Conservation (phyloP, 2,113 vertebrate species). For the Pantherophis guttatus region DNA sequence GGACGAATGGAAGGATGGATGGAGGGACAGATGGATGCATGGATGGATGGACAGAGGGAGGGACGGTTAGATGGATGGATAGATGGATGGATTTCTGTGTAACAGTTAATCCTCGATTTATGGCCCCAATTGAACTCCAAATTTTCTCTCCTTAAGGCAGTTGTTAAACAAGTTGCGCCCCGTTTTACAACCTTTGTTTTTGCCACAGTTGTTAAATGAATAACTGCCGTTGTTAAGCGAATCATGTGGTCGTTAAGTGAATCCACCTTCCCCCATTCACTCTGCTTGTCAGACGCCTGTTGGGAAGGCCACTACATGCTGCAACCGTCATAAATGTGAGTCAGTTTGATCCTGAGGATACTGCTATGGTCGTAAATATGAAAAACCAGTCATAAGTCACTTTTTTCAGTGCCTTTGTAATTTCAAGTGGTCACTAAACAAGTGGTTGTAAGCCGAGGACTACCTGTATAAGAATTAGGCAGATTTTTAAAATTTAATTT, state of each 20-base stretch:
- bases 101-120: not conserved
- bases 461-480: not conserved
- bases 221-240: not conserved
- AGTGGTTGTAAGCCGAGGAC: not conserved
- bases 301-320: not conserved
- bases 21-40: no score
- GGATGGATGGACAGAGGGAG: no score
- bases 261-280: not conserved
- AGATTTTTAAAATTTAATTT: not conserved
- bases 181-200: not conserved
- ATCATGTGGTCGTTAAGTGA: not conserved
- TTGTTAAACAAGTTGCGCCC: not conserved
- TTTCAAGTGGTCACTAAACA: not conserved
- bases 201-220: not conserved
- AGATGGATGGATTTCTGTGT: no score
- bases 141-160: not conserved
- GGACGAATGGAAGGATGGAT: rapidly evolving
- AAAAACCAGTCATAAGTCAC: not conserved
- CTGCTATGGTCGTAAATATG: not conserved
- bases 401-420: not conserved
- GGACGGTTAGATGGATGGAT: no score
- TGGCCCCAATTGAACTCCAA: not conserved
- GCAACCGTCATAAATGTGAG: not conserved
- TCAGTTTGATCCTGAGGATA: not conserved
- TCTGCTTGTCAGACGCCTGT: not conserved